Evolutionary conservation across 2,888 invertebrate species (phyloP), one percentile per base, ranked within the genome.

Genomic region (Lasioglossum oenotherae): DNA sequence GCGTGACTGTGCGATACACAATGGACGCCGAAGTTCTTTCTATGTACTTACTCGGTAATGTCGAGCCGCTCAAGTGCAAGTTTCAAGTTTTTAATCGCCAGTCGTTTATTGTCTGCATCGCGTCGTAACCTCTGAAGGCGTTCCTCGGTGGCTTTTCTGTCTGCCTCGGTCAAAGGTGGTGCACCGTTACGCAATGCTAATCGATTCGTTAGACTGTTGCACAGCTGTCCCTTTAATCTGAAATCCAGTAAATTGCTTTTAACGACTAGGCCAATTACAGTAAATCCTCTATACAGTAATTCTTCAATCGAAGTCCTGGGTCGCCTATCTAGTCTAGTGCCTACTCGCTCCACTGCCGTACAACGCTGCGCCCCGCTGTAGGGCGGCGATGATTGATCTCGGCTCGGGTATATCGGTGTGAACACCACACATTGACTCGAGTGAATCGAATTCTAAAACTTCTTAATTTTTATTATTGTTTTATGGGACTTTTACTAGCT

Each of bases 61-160:
- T 98, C 98, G 19, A 98, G 96, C 91, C 98, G 97, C 91, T 98
- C 98, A 38, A 98, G 96, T 0, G 98, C 97, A 88, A 97, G 96
- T 94, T 98, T 97, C 53, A 98, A 96, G 92, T 98, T 98, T 94
- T 98, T 98, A 92, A 98, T 98, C 87, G 97, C 97, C 88, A 97
- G 96, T 90, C 97, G 96, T 93, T 98, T 97, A 88, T 97, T 96
- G 88, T 98, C 98, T 82, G 98, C 97, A 93, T 98, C 98, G 38
- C 96, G 95, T 87, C 95, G 95, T 79, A 97, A 94, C 84, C 96
- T 96, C 85, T 96, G 95, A 87, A 97, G 95, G 86, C 97, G 96
- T 86, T 97, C 96, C 90, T 97, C 96, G 0, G 96, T 96, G 64
- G 96, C 96, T 90, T 96, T 96, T 88, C 96, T 96, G 91, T 97